Percentiles rank a stretch among this genome's conserved stretches.
phyloP scores from a whole-genome alignment of 1,140 invertebrate species.

The Metopolophium dirhodum region DNA sequence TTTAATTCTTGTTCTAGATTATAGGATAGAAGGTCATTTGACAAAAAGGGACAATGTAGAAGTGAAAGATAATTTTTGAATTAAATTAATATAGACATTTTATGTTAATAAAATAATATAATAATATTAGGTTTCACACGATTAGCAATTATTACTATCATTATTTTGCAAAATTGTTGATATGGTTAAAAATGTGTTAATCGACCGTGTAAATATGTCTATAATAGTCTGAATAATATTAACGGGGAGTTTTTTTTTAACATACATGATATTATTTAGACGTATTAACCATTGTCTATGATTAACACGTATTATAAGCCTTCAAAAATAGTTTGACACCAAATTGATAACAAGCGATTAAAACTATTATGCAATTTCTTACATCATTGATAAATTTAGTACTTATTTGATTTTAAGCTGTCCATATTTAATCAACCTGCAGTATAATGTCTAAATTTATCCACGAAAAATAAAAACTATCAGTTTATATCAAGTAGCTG shows the following conservation, averaged over 20 bases:
- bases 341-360: background rate
- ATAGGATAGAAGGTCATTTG: background rate
- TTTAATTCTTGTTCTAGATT: background rate
- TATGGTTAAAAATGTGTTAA: background rate
- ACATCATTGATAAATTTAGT: background rate
- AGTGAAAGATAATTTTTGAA: constrained; percentile 12
- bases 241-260: background rate
- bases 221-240: background rate
- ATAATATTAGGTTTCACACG: background rate
- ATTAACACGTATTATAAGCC: background rate
- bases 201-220: background rate
- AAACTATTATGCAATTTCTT: background rate
- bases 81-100: background rate
- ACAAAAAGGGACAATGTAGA: background rate
- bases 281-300: background rate
- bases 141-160: background rate
- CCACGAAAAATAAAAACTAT: background rate
- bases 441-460: background rate
- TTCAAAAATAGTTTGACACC: background rate
- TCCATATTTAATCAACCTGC: background rate
- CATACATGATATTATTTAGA: constrained; percentile 1
- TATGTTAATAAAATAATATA: constrained; percentile 4
- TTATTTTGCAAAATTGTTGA: background rate
- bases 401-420: no score
- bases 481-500: background rate